Base-by-base conservation (phyloP, 2,113 vertebrate species). In the Chloebia gouldiae region DNA sequence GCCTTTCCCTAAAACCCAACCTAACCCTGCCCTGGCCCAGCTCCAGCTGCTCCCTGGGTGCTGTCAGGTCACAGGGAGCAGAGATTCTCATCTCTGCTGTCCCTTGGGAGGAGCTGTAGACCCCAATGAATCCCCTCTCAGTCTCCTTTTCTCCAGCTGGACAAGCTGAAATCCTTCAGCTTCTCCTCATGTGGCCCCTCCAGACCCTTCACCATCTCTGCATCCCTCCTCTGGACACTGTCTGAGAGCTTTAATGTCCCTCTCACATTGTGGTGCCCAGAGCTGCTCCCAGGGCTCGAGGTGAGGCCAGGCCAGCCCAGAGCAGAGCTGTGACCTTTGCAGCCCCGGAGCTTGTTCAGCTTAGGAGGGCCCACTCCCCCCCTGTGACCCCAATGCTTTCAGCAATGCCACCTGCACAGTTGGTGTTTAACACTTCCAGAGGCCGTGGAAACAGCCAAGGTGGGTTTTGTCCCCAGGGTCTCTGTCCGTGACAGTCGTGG, bases 1-100 rank as follows among this genome's bases (percentile, higher is more conserved):
- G 2, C 51, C 37, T 65, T 22, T 2, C 12, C 31, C 77, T 80
- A 4, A 30, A 44, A 54, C 7, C 31, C 72, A 25, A 0, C 44
- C 44, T 18, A 1, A 44, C 25, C 6, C 10, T 2, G 12, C 13
- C 14, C 59, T 44, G 68, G 37, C 7, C 0, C 68, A 66, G 68
- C 44, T 3, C 3, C 44, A 45, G 59, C 5, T 0, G 0, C 28
- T 49, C 22, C 23, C 76, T 56, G 35, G 57, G 0, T 49, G 0
- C 85, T 79, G 65, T 12, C 40, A 20, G 33, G 72, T 37, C 53
- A 3, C 44, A 27, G 44, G 18, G 30, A 28, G 10, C 33, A 49
- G 59, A 57, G 40, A 40, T 40, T 47, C 47, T 47, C 20, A 47
- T 47, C 22, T 47, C 45, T 47, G 85, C 57, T 42, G 25, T 1